These are phyloP conservation scores for Pelobates cultripes DNA, from an alignment of 2,797 vertebrate species.

Conservation along the genomic window DNA sequence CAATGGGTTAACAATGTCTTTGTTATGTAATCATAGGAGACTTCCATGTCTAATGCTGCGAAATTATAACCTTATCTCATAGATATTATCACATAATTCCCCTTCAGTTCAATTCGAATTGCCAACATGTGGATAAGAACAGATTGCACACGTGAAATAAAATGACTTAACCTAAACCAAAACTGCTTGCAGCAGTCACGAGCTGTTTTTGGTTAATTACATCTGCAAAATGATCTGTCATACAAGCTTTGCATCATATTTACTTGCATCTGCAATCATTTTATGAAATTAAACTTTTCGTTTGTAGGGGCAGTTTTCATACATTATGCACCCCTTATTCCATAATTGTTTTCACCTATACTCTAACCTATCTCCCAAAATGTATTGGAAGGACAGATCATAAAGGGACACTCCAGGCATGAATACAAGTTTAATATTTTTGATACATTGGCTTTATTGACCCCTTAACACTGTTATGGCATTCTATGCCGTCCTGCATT, in stretches of 20 bases:
- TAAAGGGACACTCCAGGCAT: too few relatives aligned
- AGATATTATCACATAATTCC: constrained; percentile 56
- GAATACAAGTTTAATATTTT: too few relatives aligned
- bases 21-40: constrained; percentile 49
- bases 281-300: constrained; percentile 10
- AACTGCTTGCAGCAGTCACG: constrained; percentile 42
- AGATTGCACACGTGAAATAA: constrained; percentile 52
- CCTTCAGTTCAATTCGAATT: constrained; percentile 60
- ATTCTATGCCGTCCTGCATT: too few relatives aligned
- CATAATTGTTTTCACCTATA: too few relatives aligned
- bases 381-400: too few relatives aligned
- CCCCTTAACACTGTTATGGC: too few relatives aligned
- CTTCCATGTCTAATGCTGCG: constrained; percentile 50
- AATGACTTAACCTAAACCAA: constrained; percentile 41
- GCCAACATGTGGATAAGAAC: constrained; percentile 51
- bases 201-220: constrained; percentile 31
- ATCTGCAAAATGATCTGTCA: constrained; percentile 51
- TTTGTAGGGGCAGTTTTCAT: neutral
- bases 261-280: constrained; percentile 51
- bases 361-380: too few relatives aligned
- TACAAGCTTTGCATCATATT: constrained; percentile 43
- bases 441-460: too few relatives aligned
- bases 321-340: too few relatives aligned
- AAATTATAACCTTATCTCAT: constrained; percentile 49
- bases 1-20: too few relatives aligned